Evolutionary conservation across 2,113 vertebrate species (phyloP).

Genomic region (Micronycteris hirsuta): DNA sequence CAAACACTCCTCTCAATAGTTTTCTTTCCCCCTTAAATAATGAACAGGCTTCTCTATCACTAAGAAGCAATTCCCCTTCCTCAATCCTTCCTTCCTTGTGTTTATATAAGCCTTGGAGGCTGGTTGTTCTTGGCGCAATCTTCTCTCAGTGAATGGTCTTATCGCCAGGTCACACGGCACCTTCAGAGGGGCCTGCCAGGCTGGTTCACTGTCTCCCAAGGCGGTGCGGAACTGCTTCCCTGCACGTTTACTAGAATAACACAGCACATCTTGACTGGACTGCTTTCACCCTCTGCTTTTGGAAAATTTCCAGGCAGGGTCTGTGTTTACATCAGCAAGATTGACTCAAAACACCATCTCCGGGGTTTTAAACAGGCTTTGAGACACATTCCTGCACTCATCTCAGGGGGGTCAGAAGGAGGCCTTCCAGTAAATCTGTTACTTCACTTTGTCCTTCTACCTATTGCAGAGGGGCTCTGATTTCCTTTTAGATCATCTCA

Average conservation of each 20-base stretch:
- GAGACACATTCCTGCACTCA: slow-evolving; percentile 31
- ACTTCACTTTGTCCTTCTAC: neutral
- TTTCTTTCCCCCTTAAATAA: neutral
- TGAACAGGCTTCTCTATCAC: neutral
- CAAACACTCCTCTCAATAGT: neutral
- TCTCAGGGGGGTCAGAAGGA: neutral
- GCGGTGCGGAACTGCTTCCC: slow-evolving; percentile 36
- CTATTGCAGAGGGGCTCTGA: neutral
- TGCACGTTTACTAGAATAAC: slow-evolving; percentile 23
- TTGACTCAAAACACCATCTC: slow-evolving; percentile 66
- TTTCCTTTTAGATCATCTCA: slow-evolving; percentile 15
- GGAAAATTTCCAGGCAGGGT: slow-evolving; percentile 61
- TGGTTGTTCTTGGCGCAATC: neutral
- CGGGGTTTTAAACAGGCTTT: slow-evolving; percentile 47
- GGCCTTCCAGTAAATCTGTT: slow-evolving; percentile 46
- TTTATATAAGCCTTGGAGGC: slow-evolving; percentile 6
- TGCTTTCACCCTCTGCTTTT: neutral
- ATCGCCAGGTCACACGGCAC: neutral
- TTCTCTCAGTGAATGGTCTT: neutral
- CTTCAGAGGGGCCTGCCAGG: slow-evolving; percentile 18
- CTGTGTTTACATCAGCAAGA: slow-evolving; percentile 66
- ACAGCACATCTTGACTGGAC: slow-evolving; percentile 38
- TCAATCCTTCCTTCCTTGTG: neutral
- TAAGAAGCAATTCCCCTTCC: neutral
- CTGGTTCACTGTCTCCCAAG: slow-evolving; percentile 13